Conservation (phyloP, 2,797 vertebrate genomes). For the Diglossa cyanea region DNA sequence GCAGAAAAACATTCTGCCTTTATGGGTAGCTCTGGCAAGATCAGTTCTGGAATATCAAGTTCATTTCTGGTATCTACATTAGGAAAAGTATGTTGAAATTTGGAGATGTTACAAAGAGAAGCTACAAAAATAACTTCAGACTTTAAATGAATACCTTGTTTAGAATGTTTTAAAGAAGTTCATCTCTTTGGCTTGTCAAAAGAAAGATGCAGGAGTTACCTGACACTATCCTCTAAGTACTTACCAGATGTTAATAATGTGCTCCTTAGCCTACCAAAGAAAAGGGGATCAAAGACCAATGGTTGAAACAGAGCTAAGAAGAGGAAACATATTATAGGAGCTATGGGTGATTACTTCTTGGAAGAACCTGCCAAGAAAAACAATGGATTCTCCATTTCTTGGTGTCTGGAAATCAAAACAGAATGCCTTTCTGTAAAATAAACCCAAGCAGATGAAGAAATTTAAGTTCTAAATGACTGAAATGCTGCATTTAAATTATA, state of each 20-base stretch:
- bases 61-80: constrained; percentile 44
- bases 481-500: background rate
- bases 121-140: background rate
- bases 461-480: background rate
- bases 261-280: background rate
- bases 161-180: background rate
- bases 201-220: background rate
- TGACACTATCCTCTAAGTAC: background rate
- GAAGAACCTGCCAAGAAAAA: background rate
- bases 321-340: background rate
- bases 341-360: background rate
- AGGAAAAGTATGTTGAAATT: constrained; percentile 12
- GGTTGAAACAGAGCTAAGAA: background rate
- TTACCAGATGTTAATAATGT: background rate
- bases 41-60: constrained; percentile 12
- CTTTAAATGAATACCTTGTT: background rate
- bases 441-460: background rate
- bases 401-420: background rate
- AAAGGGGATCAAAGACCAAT: background rate
- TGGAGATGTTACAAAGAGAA: constrained; percentile 20
- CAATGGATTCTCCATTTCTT: background rate
- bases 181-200: background rate
- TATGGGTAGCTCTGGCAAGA: constrained; percentile 11
- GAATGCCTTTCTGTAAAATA: background rate
- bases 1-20: background rate